These are phyloP conservation scores for Tringa solitaria DNA, from an alignment of 2,113 vertebrate species.

Conservation along the genomic window DNA sequence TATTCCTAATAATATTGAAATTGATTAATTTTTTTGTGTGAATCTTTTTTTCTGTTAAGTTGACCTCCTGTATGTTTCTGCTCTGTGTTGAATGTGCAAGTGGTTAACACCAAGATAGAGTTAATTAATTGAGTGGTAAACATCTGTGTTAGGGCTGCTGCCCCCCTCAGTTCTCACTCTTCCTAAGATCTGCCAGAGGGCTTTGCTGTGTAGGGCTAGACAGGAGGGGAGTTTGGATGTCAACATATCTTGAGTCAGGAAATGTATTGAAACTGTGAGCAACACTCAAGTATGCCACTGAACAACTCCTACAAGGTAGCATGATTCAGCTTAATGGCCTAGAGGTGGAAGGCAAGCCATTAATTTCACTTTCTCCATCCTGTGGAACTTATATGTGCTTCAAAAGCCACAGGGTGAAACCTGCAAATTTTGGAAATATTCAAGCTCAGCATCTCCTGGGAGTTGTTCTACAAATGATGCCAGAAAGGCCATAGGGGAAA, in stretches of 20 bases:
- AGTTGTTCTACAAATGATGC: background rate
- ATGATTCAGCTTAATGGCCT: background rate
- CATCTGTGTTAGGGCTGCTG: background rate
- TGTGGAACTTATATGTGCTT: background rate
- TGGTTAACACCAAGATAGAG: background rate
- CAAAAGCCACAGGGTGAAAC: background rate
- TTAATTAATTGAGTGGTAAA: background rate
- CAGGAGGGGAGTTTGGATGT: background rate
- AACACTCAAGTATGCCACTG: background rate
- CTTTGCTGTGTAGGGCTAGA: background rate
- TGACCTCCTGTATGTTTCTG: background rate
- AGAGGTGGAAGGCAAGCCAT: background rate
- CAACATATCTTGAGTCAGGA: background rate
- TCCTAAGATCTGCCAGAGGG: background rate
- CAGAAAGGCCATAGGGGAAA: background rate
- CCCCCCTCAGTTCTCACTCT: background rate
- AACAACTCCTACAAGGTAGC: background rate
- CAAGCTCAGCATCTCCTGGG: background rate
- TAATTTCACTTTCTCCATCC: background rate
- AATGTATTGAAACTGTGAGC: background rate
- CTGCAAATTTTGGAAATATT: background rate
- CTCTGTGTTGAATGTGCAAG: background rate
- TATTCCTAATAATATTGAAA: background rate
- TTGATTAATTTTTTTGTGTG: background rate
- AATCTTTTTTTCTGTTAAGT: background rate